Percentiles rank a stretch among this genome's conserved stretches.
Conservation (phyloP, 1,140 invertebrate genomes). For the Pinna nobilis region DNA sequence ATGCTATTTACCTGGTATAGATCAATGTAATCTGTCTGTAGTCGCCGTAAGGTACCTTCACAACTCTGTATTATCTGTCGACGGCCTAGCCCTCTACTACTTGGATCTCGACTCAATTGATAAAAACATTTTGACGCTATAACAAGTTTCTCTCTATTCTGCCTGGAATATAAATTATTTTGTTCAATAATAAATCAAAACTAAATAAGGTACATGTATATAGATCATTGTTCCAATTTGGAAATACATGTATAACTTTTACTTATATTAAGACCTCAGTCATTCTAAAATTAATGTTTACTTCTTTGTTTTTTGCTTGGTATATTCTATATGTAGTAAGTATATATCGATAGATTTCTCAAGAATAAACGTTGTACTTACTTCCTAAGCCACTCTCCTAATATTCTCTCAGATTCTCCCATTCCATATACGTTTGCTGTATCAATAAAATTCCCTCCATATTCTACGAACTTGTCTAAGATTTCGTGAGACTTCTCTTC, state of each 20-base stretch:
- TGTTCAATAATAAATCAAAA: too few relatives aligned
- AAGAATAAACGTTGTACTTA: too few relatives aligned
- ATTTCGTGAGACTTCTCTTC: conserved; percentile 56
- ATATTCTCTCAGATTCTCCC: conserved; percentile 65
- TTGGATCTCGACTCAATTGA: conserved; percentile 26
- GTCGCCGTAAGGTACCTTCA: conserved; percentile 47
- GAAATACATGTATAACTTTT: too few relatives aligned
- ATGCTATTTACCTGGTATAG: conserved; percentile 49
- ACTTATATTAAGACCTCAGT: too few relatives aligned
- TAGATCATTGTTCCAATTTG: too few relatives aligned
- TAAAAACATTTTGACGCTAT: conserved; percentile 59
- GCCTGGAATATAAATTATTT: conserved; percentile 44
- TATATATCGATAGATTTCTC: too few relatives aligned
- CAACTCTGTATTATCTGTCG: conserved; percentile 51
- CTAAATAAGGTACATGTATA: too few relatives aligned
- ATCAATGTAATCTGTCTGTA: conserved; percentile 53
- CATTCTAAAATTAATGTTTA: too few relatives aligned
- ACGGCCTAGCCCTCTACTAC: conserved; percentile 49
- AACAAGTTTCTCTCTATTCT: conserved; percentile 53
- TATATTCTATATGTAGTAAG: too few relatives aligned
- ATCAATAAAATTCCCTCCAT: conserved; percentile 71
- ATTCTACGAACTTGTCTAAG: conserved; percentile 61
- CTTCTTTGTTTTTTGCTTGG: too few relatives aligned
- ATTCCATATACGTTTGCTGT: conserved; percentile 65
- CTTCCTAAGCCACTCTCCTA: conserved; percentile 67